Evolutionary conservation across 2,113 vertebrate species (phyloP).

Genomic region (Oncorhynchus gorbuscha): DNA sequence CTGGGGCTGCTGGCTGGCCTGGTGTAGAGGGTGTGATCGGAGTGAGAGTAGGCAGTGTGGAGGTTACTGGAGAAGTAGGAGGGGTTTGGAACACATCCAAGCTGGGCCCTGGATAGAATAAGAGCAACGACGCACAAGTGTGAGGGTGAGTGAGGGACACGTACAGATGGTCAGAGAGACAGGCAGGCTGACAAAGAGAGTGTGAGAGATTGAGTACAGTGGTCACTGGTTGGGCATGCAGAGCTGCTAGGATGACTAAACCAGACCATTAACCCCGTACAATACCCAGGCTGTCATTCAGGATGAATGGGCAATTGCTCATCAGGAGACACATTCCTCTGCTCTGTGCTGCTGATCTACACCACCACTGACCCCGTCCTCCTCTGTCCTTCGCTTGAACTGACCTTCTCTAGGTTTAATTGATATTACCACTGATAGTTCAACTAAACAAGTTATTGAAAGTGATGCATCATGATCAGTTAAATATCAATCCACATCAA

Average conservation of each 20-base stretch:
- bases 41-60: constrained; percentile 18
- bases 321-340: constrained; percentile 44
- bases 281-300: constrained; percentile 18
- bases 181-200: neutral
- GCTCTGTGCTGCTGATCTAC: constrained; percentile 26
- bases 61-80: constrained; percentile 57
- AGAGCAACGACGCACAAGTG: neutral
- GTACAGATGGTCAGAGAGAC: neutral
- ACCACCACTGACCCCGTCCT: neutral
- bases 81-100: constrained; percentile 67
- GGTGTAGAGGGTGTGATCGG: constrained; percentile 10
- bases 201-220: constrained; percentile 6
- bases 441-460: constrained; percentile 28
- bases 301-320: constrained; percentile 27
- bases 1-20: constrained; percentile 16
- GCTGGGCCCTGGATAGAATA: constrained; percentile 42
- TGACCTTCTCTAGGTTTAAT: constrained; percentile 22
- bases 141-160: constrained; percentile 5
- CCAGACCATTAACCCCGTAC: constrained; percentile 24
- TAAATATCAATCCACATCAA: constrained; percentile 10
- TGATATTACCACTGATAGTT: constrained; percentile 22
- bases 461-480: constrained; percentile 40
- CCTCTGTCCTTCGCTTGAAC: constrained; percentile 61
- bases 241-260: constrained; percentile 18
- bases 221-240: constrained; percentile 29